These are phyloP conservation scores for Actinemys pallida DNA, from an alignment of 2,113 vertebrate genomes.

Conservation along the genomic window DNA sequence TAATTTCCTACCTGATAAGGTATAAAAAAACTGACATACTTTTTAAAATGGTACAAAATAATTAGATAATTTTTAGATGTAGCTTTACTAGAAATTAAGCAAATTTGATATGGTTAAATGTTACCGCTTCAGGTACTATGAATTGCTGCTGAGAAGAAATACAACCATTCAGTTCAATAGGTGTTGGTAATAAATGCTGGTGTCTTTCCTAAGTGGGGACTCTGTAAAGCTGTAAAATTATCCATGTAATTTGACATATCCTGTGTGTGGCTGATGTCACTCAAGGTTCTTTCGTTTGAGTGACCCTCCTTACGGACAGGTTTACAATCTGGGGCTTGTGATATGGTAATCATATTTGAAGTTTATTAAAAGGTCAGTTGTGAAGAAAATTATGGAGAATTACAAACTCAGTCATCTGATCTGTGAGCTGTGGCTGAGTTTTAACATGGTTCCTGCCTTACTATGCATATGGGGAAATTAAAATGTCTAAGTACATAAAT, in stretches of 20 bases:
- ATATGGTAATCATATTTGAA: rapidly evolving
- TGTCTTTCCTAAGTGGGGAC: not conserved
- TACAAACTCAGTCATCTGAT: not conserved
- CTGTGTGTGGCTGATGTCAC: rapidly evolving
- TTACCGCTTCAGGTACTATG: not conserved
- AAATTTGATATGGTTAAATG: not conserved
- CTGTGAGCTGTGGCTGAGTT: not conserved
- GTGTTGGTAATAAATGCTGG: not conserved
- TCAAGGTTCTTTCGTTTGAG: not conserved
- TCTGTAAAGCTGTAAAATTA: not conserved
- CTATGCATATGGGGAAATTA: not conserved
- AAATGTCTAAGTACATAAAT: not conserved
- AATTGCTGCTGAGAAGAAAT: not conserved
- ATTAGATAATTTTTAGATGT: rapidly evolving
- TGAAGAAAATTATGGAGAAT: not conserved
- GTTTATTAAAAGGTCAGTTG: not conserved
- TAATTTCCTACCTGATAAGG: not conserved
- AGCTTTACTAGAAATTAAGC: not conserved
- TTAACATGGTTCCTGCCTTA: not conserved
- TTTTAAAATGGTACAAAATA: not conserved
- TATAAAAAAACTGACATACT: not conserved
- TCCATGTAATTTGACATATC: rapidly evolving
- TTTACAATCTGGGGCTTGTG: not conserved
- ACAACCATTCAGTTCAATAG: rapidly evolving
- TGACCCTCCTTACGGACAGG: rapidly evolving